Base-by-base conservation (phyloP, 2,113 vertebrate species). In the Serranochromis macrocephalus region DNA sequence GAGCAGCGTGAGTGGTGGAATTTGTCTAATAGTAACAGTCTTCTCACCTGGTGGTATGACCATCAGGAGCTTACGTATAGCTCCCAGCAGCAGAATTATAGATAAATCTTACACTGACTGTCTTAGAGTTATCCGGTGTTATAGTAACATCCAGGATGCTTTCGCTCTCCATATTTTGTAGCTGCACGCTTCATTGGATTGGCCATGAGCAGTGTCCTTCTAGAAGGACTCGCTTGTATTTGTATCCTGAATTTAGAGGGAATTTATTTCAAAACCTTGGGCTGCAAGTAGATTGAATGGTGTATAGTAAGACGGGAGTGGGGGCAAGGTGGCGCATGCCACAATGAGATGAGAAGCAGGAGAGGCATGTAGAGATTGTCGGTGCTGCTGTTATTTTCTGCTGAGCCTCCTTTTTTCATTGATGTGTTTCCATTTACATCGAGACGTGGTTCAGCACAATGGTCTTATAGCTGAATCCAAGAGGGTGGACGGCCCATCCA, bases 341-440 rank as follows among this genome's bases (percentile, higher is more conserved):
- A 58, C 49, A 85, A 33, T 73, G 26, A 54, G 53, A 66, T 36
- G 58, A 88, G 51, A 47, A 49, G 80, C 29, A 24, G 54, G 13
- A 81, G 33, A 82, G 55, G 55, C 10, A 4, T 13, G 38, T 33
- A 45, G 49, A 84, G 55, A 75, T 85, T 84, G 33, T 82, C 55
- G 58, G 71, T 51, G 12, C 86, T 73, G 57, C 75, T 61, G 40
- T 88, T 82, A 57, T 73, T 86, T 90, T 88, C 57, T 85, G 78
- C 91, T 85, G 86, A 89, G 80, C n/a, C 49, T 55, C 84, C 21
- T 24, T 85, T 88, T 90, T 89, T 71, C 54, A 36, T 24, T n/a
- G 4, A 78, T n/a, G 10, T 73, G 24, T 29, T 71, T 81, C 78
- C 82, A 88, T 86, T 87, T 83, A 81, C 85, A 87, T 61, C 19